Evolutionary conservation across 2,113 vertebrate genomes (phyloP).

Genomic region (Acrocephalus kingi): DNA sequence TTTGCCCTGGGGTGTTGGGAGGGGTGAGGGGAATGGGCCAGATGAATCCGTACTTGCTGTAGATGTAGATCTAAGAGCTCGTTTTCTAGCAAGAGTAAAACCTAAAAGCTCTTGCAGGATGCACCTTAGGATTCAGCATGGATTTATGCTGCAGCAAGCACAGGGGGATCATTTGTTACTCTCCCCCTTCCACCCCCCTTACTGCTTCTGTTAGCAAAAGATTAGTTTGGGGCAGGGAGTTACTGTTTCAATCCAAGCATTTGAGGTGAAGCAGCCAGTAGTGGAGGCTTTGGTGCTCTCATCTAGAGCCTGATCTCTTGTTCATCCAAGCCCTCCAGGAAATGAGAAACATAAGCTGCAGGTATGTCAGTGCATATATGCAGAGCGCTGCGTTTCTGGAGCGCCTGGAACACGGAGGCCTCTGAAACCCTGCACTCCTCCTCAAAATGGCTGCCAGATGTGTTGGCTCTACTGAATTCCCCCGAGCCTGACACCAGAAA

Average conservation of each 20-base stretch:
- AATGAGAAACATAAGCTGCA: constrained; percentile 65
- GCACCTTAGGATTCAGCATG: not conserved
- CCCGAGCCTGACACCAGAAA: constrained; percentile 31
- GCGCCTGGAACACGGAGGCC: constrained; percentile 12
- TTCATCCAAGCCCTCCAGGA: constrained; percentile 57
- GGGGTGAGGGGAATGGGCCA: not conserved
- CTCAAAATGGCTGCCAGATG: constrained; percentile 73
- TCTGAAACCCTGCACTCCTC: constrained; percentile 52
- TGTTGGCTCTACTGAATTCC: constrained; percentile 54
- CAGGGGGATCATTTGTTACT: not conserved
- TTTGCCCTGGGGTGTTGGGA: constrained; percentile 7
- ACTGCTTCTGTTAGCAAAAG: not conserved
- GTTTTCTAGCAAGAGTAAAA: not conserved
- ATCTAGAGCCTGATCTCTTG: constrained; percentile 38
- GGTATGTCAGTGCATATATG: constrained; percentile 9
- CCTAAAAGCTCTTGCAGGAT: not conserved
- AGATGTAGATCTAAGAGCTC: not conserved
- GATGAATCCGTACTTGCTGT: not conserved
- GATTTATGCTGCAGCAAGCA: not conserved
- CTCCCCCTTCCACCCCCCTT: not conserved
- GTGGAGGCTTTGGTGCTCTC: constrained; percentile 36
- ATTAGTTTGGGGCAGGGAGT: not conserved
- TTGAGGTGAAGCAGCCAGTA: not conserved
- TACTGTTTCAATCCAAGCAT: not conserved
- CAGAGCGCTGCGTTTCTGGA: constrained; percentile 14